Percentiles rank a stretch among this genome's conserved stretches.
phyloP scores from a whole-genome alignment of 2,888 invertebrate species.

The Caenorhabditis sp. region DNA sequence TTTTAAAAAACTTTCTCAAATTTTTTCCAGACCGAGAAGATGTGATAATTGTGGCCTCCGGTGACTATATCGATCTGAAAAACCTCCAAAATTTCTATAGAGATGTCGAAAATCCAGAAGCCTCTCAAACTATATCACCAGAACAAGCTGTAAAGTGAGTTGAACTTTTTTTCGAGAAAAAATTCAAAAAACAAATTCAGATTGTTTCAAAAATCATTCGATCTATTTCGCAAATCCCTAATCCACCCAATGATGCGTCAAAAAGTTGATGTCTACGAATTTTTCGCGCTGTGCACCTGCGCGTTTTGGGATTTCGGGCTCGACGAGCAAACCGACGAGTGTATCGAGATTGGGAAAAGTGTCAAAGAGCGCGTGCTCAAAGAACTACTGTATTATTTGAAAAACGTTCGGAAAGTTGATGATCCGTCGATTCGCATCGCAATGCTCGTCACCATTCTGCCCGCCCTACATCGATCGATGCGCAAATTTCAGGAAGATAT shows the following conservation, averaged over 20 bases:
- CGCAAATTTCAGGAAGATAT: slow-evolving; percentile 34
- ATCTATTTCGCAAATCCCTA: slow-evolving; percentile 12
- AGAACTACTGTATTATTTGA: slow-evolving; percentile 21
- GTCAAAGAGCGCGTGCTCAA: slow-evolving; percentile 20
- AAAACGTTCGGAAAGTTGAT: slow-evolving; percentile 8
- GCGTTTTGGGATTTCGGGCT: slow-evolving; percentile 38
- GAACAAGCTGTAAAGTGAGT: slow-evolving; percentile 25
- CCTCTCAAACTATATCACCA: background rate
- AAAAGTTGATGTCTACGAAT: slow-evolving; percentile 26
- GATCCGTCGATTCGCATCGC: slow-evolving; percentile 24
- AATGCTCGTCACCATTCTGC: slow-evolving; percentile 15
- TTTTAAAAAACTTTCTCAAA: background rate
- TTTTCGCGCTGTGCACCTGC: slow-evolving; percentile 22
- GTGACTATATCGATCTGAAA: slow-evolving; percentile 32
- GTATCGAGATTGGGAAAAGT: slow-evolving; percentile 13
- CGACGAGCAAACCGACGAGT: slow-evolving; percentile 23
- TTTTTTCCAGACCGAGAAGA: slow-evolving; percentile 6
- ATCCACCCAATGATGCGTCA: slow-evolving; percentile 23
- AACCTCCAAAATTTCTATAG: slow-evolving; percentile 16
- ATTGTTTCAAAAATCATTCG: no score
- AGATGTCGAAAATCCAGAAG: background rate
- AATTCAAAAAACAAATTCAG: no score
- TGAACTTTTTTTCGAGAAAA: no score
- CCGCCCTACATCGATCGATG: slow-evolving; percentile 18
- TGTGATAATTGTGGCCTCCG: slow-evolving; percentile 22